Percentiles rank a stretch among this genome's conserved stretches.
Conservation (phyloP, 2,113 vertebrate species). For the Accipiter cooperii region DNA sequence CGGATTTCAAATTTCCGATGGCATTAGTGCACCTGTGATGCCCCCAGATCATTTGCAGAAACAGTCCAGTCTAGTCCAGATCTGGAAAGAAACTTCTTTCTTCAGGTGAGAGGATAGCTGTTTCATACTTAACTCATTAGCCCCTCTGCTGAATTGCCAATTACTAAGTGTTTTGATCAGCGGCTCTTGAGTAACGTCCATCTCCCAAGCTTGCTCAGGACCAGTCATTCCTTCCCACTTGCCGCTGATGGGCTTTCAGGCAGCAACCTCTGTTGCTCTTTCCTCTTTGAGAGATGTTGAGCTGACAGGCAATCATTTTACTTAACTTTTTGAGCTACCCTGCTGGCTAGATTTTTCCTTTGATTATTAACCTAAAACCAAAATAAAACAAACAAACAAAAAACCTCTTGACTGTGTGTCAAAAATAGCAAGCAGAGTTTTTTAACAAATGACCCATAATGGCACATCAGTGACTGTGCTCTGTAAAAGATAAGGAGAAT, state of each 20-base stretch:
- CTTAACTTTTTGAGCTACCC: neutral
- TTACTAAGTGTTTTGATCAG: neutral
- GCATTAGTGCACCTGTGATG: conserved; percentile 32
- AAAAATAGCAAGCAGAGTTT: conserved; percentile 27
- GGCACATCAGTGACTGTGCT: neutral
- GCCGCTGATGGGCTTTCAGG: neutral
- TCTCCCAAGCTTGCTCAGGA: neutral
- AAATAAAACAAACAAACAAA: neutral
- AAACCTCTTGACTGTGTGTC: neutral
- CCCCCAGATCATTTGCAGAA: neutral
- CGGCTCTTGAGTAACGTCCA: neutral
- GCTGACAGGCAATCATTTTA: neutral
- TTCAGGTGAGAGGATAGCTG: neutral
- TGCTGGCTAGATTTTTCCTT: neutral
- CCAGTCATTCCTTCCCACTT: neutral
- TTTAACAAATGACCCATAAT: conserved; percentile 4
- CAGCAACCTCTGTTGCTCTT: neutral
- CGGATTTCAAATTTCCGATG: conserved; percentile 49
- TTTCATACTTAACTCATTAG: neutral
- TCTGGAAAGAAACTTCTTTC: neutral
- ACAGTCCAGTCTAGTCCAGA: neutral
- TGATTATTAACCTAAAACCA: neutral
- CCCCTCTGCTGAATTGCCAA: neutral
- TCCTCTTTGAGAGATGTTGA: neutral
- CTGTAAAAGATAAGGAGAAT: conserved; percentile 35